Evolutionary conservation across 2,888 invertebrate species (phyloP), one percentile per base, ranked within the genome.

Genomic region (Caenorhabditis sp.): DNA sequence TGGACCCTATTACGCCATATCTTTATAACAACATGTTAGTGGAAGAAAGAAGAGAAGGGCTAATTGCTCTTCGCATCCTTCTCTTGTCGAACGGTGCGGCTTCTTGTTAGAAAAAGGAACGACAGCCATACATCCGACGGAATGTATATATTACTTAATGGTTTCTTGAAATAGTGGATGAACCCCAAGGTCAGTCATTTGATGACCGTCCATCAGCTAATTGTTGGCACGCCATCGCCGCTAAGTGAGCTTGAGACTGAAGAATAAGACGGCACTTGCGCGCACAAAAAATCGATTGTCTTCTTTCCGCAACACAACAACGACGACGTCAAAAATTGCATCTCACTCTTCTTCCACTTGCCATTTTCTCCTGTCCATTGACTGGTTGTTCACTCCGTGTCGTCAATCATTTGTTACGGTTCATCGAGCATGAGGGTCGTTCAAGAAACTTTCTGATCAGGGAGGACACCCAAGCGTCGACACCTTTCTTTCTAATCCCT

Each of bases 81-180:
- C 60, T 56, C 56, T 40, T 55, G 20, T 56, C 40, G 56, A 40
- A 11, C 20, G 84, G 81, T 81, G 18, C 20, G 84, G 81, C 84
- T 84, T 84, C 79, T 78, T 81, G 78, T 79, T 28, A 71, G 67
- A 40, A 55, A 13, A 56, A 5, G 26, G 44, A 64, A 47, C 37
- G 22, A 70, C 47, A 24, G 61, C 67, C 71, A 79, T 70, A 78
- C 70, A 78, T 64, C 62, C 61, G 80, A 47, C 67, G 72, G 68
- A 69, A 64, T 74, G 74, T 80, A 80, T 79, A 67, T 80, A 80
- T 80, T 80, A 80, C 80, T 80, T 80, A 80, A 80, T 80, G 80
- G 80, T 80, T 80, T 69, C 67, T 71, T 71, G 47, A 47, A 47
- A 47, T 69, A 61, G 55, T 55, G 53, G 65, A 67, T 79, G 79